phyloP scores from a whole-genome alignment of 2,888 invertebrate species.

The Hydrotaea diabolus region DNA sequence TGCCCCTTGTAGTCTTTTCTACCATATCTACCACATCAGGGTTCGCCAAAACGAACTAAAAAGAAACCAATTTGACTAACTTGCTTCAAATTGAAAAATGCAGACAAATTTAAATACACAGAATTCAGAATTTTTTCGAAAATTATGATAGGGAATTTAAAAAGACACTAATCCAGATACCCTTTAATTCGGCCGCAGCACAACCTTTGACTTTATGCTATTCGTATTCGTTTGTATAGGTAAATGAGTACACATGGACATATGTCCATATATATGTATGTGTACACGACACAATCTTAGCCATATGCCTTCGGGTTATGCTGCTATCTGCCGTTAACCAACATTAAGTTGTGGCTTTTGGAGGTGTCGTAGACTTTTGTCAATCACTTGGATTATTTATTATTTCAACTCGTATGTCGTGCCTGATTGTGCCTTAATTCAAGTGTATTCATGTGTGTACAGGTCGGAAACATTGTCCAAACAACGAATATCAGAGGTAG shows the following conservation, averaged over 20 bases:
- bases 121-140: no score
- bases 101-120: no score
- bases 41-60: no score
- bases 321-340: slow-evolving; percentile 45
- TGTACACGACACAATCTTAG: neutral
- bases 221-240: neutral
- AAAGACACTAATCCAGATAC: no score
- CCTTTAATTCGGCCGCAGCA: no score
- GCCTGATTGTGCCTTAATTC: neutral
- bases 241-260: neutral
- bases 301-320: slow-evolving; percentile 27
- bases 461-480: neutral
- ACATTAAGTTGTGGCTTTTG: slow-evolving; percentile 62
- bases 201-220: slow-evolving; percentile 7
- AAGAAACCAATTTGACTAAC: no score
- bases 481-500: neutral
- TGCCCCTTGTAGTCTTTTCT: no score
- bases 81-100: no score
- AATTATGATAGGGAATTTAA: no score
- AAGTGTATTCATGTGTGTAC: neutral
- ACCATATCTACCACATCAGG: no score
- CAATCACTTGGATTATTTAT: slow-evolving; percentile 61
- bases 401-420: slow-evolving; percentile 38
- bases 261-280: neutral
- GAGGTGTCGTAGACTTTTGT: slow-evolving; percentile 54